Evolutionary conservation across 1,140 invertebrate species (phyloP), one percentile per base, ranked within the genome.

Genomic region (Sesamia nonagrioides): DNA sequence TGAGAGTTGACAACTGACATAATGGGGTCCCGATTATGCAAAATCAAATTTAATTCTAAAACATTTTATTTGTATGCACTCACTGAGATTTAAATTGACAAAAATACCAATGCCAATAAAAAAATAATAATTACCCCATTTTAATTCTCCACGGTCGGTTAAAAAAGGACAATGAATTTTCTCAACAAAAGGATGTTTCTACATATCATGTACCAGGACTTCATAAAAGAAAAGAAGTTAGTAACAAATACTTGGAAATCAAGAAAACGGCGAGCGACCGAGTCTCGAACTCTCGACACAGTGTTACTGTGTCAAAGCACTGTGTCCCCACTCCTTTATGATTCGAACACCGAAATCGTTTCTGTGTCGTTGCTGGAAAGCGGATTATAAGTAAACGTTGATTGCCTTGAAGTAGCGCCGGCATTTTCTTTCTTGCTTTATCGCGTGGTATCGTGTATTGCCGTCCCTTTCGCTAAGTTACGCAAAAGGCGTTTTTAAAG

Each of bases 311-410:
- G 82, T 84, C 50, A n/a, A 69, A 40, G 82, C 87, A 87, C 85
- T 33, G 82, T 79, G 74, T 68, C 60, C 11, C 17, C n/a, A 2
- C 18, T 76, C 82, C 77, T 83, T 77, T 60, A 86, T 66, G 33
- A 79, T 79, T 79, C 58, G 61, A 74, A 78, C 72, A 81, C 75
- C 42, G 78, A 81, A 81, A 79, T 74, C 81, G 73, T 81, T 89
- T 87, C 85, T 81, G 88, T 85, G 82, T 82, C 83, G 66, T 84
- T 74, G 86, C 79, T 91, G 91, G 91, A 92, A 92, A 89, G 88
- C 88, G 85, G 81, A 81, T 77, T 77, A 73, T 78, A 86, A 89
- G 91, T 91, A 92, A 92, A 92, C 91, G 91, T 93, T 90, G 91
- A 87, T 93, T 92, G 84, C 91, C 91, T 93, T 93, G 91, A 92